Percentiles rank a stretch among this genome's conserved stretches.
These are phyloP conservation scores for Syngnathus rostellatus DNA, from an alignment of 2,797 vertebrate species.

Conservation along the genomic window DNA sequence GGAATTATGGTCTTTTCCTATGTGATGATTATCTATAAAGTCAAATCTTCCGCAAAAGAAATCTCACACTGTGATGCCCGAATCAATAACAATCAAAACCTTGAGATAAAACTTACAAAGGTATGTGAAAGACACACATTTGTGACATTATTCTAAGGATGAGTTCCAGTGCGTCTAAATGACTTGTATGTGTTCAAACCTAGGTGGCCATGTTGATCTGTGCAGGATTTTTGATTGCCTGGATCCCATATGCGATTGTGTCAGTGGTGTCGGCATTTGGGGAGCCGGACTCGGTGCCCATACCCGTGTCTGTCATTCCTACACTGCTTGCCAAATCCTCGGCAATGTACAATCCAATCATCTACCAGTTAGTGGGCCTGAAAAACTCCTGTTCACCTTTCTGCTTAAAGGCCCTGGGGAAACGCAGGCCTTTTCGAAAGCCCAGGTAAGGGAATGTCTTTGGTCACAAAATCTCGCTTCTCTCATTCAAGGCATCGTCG, in stretches of 20 bases:
- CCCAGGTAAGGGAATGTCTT: slow-evolving; percentile 67
- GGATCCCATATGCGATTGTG: slow-evolving; percentile 92
- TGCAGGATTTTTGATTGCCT: slow-evolving; percentile 86
- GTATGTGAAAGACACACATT: slow-evolving; percentile 39
- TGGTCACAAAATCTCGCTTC: neutral
- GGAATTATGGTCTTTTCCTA: slow-evolving; percentile 86
- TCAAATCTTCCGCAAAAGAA: slow-evolving; percentile 86
- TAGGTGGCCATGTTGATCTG: slow-evolving; percentile 97
- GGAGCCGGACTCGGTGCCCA: slow-evolving; percentile 78
- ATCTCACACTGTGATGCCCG: slow-evolving; percentile 81
- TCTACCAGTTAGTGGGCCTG: slow-evolving; percentile 87
- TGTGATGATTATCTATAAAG: slow-evolving; percentile 85
- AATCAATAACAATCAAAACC: slow-evolving; percentile 75
- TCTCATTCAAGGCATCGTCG: too few relatives aligned
- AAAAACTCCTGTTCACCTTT: slow-evolving; percentile 65
- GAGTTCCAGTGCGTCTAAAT: neutral
- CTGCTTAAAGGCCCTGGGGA: slow-evolving; percentile 59
- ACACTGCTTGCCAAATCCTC: slow-evolving; percentile 89
- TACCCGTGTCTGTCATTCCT: slow-evolving; percentile 82
- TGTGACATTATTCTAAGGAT: too few relatives aligned
- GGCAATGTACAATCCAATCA: slow-evolving; percentile 95
- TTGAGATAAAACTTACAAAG: slow-evolving; percentile 95
- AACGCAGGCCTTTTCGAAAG: slow-evolving; percentile 63
- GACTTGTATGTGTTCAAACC: neutral
- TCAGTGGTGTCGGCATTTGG: slow-evolving; percentile 90